These are phyloP conservation scores for Lineus longissimus DNA, from an alignment of 1,140 invertebrate genomes.

Conservation along the genomic window DNA sequence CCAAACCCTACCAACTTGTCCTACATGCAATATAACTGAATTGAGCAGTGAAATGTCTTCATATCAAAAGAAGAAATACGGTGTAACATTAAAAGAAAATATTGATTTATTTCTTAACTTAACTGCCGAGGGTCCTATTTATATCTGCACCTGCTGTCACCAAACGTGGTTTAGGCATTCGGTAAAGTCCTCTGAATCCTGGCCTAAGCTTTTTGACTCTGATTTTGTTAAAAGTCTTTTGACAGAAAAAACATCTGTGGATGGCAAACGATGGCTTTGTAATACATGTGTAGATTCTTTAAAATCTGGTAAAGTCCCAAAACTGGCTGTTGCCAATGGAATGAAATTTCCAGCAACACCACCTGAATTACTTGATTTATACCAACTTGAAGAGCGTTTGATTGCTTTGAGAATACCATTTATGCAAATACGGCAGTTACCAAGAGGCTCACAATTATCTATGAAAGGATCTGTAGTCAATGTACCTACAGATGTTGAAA, in stretches of 20 bases:
- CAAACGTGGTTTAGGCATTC: conserved; percentile 22
- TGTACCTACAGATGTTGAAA: conserved; percentile 22
- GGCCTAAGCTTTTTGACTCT: background rate
- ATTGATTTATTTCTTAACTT: background rate
- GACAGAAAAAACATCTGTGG: conserved; percentile 8
- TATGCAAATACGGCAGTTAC: conserved; percentile 24
- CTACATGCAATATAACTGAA: too few species aligned
- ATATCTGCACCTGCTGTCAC: conserved; percentile 19
- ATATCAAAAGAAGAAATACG: too few species aligned
- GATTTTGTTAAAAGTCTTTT: background rate
- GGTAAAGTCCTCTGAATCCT: conserved; percentile 2
- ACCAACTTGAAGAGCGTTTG: conserved; percentile 20
- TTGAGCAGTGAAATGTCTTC: too few species aligned
- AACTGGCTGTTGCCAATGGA: conserved; percentile 16
- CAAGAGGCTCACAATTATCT: conserved; percentile 16
- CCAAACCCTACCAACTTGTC: too few species aligned
- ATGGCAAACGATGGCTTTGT: conserved; percentile 17
- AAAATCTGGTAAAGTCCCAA: conserved; percentile 15
- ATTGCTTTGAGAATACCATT: conserved; percentile 24
- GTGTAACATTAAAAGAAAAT: too few species aligned
- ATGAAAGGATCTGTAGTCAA: conserved; percentile 24
- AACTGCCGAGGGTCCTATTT: background rate
- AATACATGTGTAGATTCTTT: conserved; percentile 13
- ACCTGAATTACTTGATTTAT: conserved; percentile 15
- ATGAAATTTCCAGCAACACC: conserved; percentile 20